Conservation (phyloP, 2,888 invertebrate species). For the Zygogramma bicolorata region DNA sequence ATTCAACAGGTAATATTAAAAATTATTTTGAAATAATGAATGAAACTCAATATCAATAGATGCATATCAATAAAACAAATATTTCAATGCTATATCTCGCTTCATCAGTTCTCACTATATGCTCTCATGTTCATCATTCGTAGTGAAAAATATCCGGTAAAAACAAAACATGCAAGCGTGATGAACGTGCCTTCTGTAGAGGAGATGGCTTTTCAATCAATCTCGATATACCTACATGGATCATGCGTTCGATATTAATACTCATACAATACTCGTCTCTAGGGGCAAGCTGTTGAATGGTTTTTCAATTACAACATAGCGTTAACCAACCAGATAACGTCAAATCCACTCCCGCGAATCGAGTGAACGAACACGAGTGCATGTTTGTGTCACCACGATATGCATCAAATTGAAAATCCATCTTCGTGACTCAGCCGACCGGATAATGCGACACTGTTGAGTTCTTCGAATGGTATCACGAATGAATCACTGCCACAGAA, state of each 20-base stretch:
- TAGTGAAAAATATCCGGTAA: not conserved
- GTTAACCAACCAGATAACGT: not conserved
- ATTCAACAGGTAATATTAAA: too few species aligned
- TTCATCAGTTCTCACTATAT: too few species aligned
- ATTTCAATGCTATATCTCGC: too few species aligned
- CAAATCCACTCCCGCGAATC: not conserved
- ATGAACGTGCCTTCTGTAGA: too few species aligned
- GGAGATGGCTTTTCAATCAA: not conserved
- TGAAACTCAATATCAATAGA: too few species aligned
- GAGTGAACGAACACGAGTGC: not conserved
- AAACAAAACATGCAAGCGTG: not conserved
- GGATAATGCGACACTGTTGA: not conserved
- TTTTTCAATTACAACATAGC: not conserved
- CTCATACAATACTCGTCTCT: not conserved
- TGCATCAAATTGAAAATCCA: not conserved
- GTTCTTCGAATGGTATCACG: not conserved
- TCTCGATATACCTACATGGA: not conserved
- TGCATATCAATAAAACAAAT: too few species aligned
- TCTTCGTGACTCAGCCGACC: not conserved
- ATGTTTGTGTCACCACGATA: constrained; percentile 4
- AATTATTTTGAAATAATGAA: too few species aligned
- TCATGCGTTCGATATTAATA: not conserved
- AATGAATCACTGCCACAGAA: not conserved
- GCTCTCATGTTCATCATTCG: too few species aligned
- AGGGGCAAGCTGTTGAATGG: not conserved